phyloP scores from a whole-genome alignment of 2,113 vertebrate species.

The Seriola aureovittata region DNA sequence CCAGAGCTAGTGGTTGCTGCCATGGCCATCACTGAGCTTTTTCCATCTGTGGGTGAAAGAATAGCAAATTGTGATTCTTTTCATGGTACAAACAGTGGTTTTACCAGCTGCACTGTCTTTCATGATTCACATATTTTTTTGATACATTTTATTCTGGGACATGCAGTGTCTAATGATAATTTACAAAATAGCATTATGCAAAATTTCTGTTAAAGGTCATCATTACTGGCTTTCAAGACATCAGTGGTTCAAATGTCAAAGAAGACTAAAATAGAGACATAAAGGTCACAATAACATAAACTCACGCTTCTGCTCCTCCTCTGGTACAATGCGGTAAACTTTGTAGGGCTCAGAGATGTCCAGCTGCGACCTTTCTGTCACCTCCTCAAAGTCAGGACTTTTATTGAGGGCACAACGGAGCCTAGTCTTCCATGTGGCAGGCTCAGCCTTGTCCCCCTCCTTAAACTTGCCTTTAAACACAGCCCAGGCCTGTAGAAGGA shows the following conservation, averaged over 20 bases:
- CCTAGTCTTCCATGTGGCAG: conserved; percentile 98
- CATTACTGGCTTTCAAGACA: background rate
- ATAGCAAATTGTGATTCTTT: background rate
- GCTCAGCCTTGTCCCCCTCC: conserved; percentile 96
- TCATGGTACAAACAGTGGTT: background rate
- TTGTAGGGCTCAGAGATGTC: conserved; percentile 99
- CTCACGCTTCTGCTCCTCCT: conserved; percentile 97
- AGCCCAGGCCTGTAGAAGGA: conserved; percentile 92
- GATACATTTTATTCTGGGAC: background rate
- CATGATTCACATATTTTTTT: background rate
- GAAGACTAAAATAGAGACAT: background rate
- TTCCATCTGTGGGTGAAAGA: conserved; percentile 81
- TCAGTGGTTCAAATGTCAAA: background rate
- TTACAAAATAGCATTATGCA: background rate
- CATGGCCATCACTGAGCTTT: conserved; percentile 66
- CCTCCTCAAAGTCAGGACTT: conserved; percentile 99
- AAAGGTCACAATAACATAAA: conserved; percentile 73
- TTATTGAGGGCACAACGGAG: conserved; percentile 97
- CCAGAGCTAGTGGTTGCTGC: conserved; percentile 66
- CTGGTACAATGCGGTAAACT: conserved; percentile 96
- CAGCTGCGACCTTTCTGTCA: conserved; percentile 95
- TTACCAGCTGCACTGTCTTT: background rate
- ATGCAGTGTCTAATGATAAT: background rate
- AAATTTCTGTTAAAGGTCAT: background rate
- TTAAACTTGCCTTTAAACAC: conserved; percentile 99